phyloP scores from a whole-genome alignment of 2,797 vertebrate genomes.

The Pseudochromis fuscus region DNA sequence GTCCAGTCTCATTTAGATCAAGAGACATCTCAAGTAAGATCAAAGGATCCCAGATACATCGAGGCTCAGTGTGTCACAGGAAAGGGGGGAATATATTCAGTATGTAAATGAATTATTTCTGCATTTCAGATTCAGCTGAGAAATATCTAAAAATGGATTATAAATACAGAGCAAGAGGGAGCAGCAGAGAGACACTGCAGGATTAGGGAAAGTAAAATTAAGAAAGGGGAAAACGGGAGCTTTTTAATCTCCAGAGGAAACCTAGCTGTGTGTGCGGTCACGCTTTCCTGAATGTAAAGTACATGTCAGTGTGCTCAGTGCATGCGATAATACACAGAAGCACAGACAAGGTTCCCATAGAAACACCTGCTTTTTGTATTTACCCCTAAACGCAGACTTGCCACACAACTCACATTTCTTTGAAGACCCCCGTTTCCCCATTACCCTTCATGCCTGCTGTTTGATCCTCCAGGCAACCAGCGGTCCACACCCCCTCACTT shows the following conservation, averaged over 20 bases:
- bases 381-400: constrained; percentile 31
- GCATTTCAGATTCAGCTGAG: constrained; percentile 55
- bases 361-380: constrained; percentile 47
- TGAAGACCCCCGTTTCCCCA: constrained; percentile 54
- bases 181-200: constrained; percentile 18
- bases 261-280: constrained; percentile 26
- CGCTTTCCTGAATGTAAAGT: constrained; percentile 38
- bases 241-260: constrained; percentile 41
- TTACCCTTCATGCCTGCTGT: constrained; percentile 39
- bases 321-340: constrained; percentile 24
- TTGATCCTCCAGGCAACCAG: constrained; percentile 67
- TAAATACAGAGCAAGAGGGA: constrained; percentile 30
- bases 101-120: constrained; percentile 70
- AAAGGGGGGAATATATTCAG: constrained; percentile 55
- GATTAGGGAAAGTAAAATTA: constrained; percentile 29
- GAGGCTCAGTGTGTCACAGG: constrained; percentile 34
- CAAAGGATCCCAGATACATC: constrained; percentile 57
- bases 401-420: constrained; percentile 44
- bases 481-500: constrained; percentile 50
- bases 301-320: constrained; percentile 31
- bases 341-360: constrained; percentile 48
- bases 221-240: constrained; percentile 7
- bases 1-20: constrained; percentile 65
- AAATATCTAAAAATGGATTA: constrained; percentile 44
- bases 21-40: constrained; percentile 65